Evolutionary conservation across 23 tunicate species (phyloP).

Genomic region (Trididemnum miniatum): DNA sequence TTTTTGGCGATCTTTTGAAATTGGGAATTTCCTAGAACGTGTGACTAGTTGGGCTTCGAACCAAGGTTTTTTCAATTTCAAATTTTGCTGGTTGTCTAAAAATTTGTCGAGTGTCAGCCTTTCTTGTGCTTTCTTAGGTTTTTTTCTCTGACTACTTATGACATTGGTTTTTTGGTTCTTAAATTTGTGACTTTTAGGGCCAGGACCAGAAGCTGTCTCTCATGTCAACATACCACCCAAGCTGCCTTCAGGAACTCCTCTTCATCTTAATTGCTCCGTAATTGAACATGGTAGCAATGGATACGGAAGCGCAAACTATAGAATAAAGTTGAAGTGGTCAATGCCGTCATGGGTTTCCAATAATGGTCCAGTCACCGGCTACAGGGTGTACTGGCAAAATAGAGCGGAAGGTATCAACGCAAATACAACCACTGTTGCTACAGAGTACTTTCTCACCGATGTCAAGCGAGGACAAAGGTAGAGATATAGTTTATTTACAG

Average conservation of each 20-base stretch:
- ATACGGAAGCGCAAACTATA: not conserved
- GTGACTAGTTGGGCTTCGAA: too few species aligned
- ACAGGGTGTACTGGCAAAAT: slow-evolving; percentile 48
- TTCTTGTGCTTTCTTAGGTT: too few species aligned
- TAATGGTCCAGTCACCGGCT: slow-evolving; percentile 72
- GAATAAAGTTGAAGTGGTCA: slow-evolving; percentile 57
- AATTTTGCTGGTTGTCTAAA: too few species aligned
- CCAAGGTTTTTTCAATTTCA: too few species aligned
- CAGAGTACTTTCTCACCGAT: not conserved
- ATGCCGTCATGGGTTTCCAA: slow-evolving; percentile 21
- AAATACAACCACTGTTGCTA: not conserved
- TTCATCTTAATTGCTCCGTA: slow-evolving; percentile 34
- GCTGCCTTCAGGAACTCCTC: slow-evolving; percentile 62
- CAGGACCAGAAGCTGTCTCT: slow-evolving; percentile 1
- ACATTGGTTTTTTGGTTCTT: too few species aligned
- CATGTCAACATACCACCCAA: slow-evolving; percentile 29
- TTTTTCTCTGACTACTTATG: too few species aligned
- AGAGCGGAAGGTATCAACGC: not conserved
- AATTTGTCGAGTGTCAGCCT: too few species aligned
- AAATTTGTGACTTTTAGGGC: not conserved
- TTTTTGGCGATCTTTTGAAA: too few species aligned
- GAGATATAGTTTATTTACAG: too few species aligned
- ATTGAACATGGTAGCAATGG: not conserved
- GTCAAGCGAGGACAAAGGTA: slow-evolving; percentile 17
- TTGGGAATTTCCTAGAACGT: too few species aligned